Percentiles rank a stretch among this genome's conserved stretches.
Conservation (phyloP, 2,888 invertebrate genomes). For the Drosophila hawaiiensis region DNA sequence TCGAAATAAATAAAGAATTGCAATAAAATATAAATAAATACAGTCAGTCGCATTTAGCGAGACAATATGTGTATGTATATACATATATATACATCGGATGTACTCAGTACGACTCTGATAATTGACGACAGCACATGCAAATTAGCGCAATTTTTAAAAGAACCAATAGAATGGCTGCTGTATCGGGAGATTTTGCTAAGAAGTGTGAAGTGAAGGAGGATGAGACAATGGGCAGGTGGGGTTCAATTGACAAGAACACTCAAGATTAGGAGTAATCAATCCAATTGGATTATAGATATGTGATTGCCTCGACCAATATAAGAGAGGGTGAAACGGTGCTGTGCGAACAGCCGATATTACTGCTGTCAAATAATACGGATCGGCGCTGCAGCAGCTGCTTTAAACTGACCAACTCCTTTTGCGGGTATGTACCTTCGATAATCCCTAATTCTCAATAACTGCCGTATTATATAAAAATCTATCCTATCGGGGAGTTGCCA, state of each 20-base stretch:
- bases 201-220: constrained; percentile 78
- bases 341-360: constrained; percentile 86
- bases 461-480: constrained; percentile 12
- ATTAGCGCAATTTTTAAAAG: constrained; percentile 14
- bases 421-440: constrained; percentile 72
- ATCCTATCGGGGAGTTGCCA: constrained; percentile 59
- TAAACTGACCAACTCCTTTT: constrained; percentile 69
- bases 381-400: constrained; percentile 87
- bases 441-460: not conserved
- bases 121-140: constrained; percentile 54
- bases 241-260: not conserved
- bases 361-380: constrained; percentile 85
- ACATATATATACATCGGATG: constrained; percentile 1
- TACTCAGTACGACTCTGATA: constrained; percentile 44
- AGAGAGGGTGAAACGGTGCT: constrained; percentile 87
- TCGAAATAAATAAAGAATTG: constrained; percentile 71
- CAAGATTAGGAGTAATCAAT: not conserved
- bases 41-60: constrained; percentile 13
- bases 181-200: constrained; percentile 76
- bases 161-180: constrained; percentile 50
- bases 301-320: constrained; percentile 86
- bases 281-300: constrained; percentile 40
- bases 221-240: constrained; percentile 79
- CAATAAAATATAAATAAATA: constrained; percentile 68
- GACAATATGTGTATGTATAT: constrained; percentile 13